A percentile compares a stretch with the other conserved stretches of the same genome.
phyloP scores from a whole-genome alignment of 2,888 invertebrate genomes.

The Lepetodrilus schrolli region DNA sequence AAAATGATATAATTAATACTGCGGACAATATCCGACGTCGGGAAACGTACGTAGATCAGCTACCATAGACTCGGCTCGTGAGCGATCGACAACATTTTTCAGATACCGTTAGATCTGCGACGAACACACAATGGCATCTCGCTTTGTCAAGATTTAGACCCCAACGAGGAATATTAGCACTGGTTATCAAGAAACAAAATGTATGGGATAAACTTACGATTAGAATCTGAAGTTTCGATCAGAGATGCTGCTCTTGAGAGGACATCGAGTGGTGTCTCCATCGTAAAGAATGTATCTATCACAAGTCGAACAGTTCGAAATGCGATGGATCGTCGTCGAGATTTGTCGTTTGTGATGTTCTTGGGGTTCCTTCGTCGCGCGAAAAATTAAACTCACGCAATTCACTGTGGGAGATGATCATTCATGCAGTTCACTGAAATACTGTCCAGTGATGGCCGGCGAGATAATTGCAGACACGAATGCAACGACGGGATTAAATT shows the following conservation, averaged over 20 bases:
- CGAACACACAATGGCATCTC: conserved; percentile 6
- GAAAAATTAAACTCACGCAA: conserved; percentile 18
- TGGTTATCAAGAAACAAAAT: background rate
- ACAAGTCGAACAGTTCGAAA: no score
- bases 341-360: no score
- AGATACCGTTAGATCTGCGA: conserved; percentile 8
- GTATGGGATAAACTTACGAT: conserved; percentile 42
- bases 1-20: no score
- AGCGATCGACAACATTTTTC: background rate
- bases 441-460: background rate
- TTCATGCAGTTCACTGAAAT: background rate
- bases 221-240: conserved; percentile 57
- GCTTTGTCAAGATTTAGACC: background rate
- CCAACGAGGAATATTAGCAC: background rate
- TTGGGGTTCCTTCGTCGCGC: conserved; percentile 4
- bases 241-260: conserved; percentile 70
- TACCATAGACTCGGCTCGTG: background rate
- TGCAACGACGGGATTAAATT: conserved; percentile 11
- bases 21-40: no score
- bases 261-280: conserved; percentile 70
- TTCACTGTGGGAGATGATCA: background rate
- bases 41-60: background rate
- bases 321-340: no score
- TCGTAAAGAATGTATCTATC: conserved; percentile 35
- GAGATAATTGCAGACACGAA: background rate